These are phyloP conservation scores for Hyperoodon ampullatus DNA, from an alignment of 2,113 vertebrate genomes.

Conservation along the genomic window DNA sequence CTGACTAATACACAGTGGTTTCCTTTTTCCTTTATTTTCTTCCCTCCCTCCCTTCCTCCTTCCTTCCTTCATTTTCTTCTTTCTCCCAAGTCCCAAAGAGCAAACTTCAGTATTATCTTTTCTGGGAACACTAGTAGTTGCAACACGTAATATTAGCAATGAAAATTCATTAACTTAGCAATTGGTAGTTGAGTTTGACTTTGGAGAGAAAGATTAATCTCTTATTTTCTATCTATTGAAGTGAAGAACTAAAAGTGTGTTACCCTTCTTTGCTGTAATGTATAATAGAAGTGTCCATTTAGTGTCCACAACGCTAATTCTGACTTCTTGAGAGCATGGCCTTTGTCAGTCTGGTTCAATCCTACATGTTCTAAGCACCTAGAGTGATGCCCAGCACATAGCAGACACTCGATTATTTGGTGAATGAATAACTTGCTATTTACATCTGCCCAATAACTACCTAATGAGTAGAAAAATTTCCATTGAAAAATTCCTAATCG, in stretches of 20 bases:
- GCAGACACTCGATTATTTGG: neutral
- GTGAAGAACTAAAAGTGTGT: neutral
- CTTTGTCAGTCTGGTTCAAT: neutral
- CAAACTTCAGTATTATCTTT: neutral
- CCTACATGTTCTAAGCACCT: neutral
- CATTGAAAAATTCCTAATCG: neutral
- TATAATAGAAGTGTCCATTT: neutral
- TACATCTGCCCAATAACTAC: neutral
- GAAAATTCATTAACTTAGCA: neutral
- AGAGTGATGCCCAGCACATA: neutral
- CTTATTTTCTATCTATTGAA: neutral
- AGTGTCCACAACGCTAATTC: neutral
- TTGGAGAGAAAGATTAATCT: neutral
- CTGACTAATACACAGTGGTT: neutral
- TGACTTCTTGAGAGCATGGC: neutral
- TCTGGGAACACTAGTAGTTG: neutral
- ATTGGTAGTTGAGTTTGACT: neutral
- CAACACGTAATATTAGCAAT: neutral
- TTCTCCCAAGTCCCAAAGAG: neutral
- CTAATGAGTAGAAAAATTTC: neutral
- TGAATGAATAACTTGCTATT: neutral
- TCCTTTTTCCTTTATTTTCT: neutral
- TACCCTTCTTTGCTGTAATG: neutral
- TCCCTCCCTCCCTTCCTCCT: too few species aligned
- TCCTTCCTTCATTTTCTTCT: neutral